These are phyloP conservation scores for Heloderma charlesbogerti DNA, from an alignment of 2,113 vertebrate species.

Conservation along the genomic window DNA sequence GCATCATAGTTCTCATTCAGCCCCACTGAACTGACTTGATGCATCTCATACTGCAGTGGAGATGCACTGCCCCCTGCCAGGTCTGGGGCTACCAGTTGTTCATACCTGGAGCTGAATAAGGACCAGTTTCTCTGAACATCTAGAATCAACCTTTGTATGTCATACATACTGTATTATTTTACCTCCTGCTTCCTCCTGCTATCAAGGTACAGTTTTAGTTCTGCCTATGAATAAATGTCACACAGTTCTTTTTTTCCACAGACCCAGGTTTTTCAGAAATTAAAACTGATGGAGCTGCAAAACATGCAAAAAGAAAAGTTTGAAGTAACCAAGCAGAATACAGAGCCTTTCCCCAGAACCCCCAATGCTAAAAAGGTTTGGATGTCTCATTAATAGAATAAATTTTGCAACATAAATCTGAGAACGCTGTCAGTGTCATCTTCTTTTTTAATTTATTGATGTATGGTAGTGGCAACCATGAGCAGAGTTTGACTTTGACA, in stretches of 20 bases:
- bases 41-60: background rate
- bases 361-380: slow-evolving; percentile 39
- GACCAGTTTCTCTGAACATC: background rate
- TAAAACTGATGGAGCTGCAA: slow-evolving; percentile 34
- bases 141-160: background rate
- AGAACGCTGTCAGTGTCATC: background rate
- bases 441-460: background rate
- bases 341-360: slow-evolving; percentile 10
- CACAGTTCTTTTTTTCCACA: slow-evolving; percentile 27
- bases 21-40: background rate
- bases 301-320: slow-evolving; percentile 1
- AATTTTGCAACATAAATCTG: slow-evolving; percentile 15
- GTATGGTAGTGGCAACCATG: background rate
- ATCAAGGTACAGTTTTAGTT: background rate
- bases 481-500: background rate
- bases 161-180: background rate
- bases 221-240: background rate
- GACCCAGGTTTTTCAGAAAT: slow-evolving; percentile 31
- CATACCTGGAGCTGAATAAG: background rate
- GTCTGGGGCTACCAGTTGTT: background rate
- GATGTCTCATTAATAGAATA: slow-evolving; percentile 19
- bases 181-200: background rate
- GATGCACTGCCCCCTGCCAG: no score
- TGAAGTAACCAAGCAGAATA: slow-evolving; percentile 17
- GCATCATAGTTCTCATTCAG: background rate